Conservation (phyloP, 1,140 invertebrate genomes). For the fruit fly (Drosophila melanogaster) region DNA sequence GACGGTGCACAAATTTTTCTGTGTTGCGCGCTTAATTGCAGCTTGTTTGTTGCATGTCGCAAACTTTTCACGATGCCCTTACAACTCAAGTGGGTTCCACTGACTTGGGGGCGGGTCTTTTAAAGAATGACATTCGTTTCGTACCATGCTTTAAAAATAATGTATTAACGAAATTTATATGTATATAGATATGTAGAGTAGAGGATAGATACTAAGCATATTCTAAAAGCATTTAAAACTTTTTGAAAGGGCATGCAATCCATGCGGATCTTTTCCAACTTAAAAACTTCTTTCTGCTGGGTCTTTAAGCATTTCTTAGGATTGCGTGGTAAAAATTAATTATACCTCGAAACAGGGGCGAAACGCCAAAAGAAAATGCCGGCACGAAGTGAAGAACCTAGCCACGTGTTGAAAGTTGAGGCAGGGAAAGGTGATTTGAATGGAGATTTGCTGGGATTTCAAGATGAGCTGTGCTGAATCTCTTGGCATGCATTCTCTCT, state of each 20-base stretch:
- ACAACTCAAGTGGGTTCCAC: constrained; percentile 4
- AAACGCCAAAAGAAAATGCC: constrained; percentile 48
- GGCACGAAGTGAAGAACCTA: constrained; percentile 58
- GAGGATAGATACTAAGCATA: neutral
- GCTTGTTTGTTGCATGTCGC: constrained; percentile 77
- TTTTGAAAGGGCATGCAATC: constrained; percentile 31
- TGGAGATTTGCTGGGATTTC: constrained; percentile 1
- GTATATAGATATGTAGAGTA: too few species aligned
- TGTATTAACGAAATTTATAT: too few species aligned
- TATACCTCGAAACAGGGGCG: constrained; percentile 58
- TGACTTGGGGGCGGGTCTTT: neutral
- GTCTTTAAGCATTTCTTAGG: constrained; percentile 35
- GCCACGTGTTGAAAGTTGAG: constrained; percentile 60
- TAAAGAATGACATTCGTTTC: neutral
- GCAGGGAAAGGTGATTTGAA: constrained; percentile 24
- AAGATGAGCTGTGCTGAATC: neutral
- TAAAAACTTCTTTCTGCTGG: constrained; percentile 9
- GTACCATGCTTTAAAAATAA: neutral
- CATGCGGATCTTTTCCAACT: constrained; percentile 12
- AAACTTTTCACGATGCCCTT: constrained; percentile 58
- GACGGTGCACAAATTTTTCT: constrained; percentile 41
- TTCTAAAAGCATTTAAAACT: neutral
- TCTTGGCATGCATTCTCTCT: constrained; percentile 2
- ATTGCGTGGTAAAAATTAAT: constrained; percentile 76
- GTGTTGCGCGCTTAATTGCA: constrained; percentile 66